These are phyloP conservation scores for Achlya flavicornis DNA, from an alignment of 2,888 invertebrate species.

Conservation along the genomic window DNA sequence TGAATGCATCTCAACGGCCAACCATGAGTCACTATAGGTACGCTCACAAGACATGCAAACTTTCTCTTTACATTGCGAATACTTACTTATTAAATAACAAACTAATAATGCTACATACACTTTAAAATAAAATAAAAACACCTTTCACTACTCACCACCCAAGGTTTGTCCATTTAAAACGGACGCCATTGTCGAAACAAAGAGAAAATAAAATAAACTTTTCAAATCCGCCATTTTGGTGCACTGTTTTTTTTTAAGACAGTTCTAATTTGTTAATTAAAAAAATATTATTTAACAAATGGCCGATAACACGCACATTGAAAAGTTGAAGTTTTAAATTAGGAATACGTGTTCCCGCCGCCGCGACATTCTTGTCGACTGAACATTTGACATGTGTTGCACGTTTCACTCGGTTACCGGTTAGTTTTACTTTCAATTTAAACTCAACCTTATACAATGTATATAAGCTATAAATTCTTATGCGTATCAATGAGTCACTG, in stretches of 20 bases:
- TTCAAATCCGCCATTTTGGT: conserved; percentile 53
- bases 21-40: background rate
- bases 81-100: conserved; percentile 24
- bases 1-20: conserved; percentile 21
- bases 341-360: conserved; percentile 46
- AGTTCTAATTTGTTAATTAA: conserved; percentile 11
- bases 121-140: conserved; percentile 40
- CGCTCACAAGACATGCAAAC: conserved; percentile 21
- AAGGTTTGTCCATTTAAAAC: conserved; percentile 70
- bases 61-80: conserved; percentile 33
- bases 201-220: conserved; percentile 48
- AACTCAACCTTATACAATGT: background rate
- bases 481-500: conserved; percentile 22
- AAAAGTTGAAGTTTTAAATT: conserved; percentile 35
- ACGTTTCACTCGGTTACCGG: conserved; percentile 29
- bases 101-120: conserved; percentile 15
- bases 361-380: conserved; percentile 50
- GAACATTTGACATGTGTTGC: conserved; percentile 39
- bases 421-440: conserved; percentile 17
- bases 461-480: conserved; percentile 3
- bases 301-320: conserved; percentile 22
- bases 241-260: conserved; percentile 16
- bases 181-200: conserved; percentile 50
- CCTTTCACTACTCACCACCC: conserved; percentile 76
- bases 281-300: conserved; percentile 17